Evolutionary conservation across 2,888 invertebrate genomes (phyloP).

Genomic region (Busseola fusca): DNA sequence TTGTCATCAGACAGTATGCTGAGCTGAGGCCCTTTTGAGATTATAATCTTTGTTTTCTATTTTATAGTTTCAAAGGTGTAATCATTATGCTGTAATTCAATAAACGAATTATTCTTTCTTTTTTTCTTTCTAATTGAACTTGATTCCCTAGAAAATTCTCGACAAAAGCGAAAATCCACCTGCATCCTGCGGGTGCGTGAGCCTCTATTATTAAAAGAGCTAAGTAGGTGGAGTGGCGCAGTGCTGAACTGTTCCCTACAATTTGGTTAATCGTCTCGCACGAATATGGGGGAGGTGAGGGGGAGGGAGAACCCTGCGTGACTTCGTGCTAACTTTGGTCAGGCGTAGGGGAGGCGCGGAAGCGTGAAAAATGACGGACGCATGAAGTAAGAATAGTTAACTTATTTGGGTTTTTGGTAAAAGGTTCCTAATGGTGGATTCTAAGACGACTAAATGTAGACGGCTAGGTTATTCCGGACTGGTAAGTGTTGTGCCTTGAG

Average conservation of each 20-base stretch:
- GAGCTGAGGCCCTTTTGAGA: too few species aligned
- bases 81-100: too few species aligned
- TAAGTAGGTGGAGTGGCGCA: conserved; percentile 71
- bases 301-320: conserved; percentile 68
- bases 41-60: too few species aligned
- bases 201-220: conserved; percentile 61
- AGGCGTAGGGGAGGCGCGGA: conserved; percentile 29
- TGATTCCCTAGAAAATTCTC: conserved; percentile 26
- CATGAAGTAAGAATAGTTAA: not conserved
- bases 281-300: conserved; percentile 51
- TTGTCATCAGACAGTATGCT: too few species aligned
- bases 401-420: not conserved
- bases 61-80: too few species aligned
- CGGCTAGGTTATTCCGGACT: not conserved
- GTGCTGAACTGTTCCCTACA: conserved; percentile 77
- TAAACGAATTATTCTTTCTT: too few species aligned
- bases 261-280: conserved; percentile 80
- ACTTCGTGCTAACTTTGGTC: conserved; percentile 69
- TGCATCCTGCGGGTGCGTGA: conserved; percentile 60
- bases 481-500: not conserved
- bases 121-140: not conserved
- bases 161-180: conserved; percentile 44
- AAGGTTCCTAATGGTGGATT: not conserved
- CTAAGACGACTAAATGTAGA: not conserved
- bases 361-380: conserved; percentile 30